These are phyloP conservation scores for Apeltes quadracus DNA, from an alignment of 2,113 vertebrate genomes.

Conservation along the genomic window DNA sequence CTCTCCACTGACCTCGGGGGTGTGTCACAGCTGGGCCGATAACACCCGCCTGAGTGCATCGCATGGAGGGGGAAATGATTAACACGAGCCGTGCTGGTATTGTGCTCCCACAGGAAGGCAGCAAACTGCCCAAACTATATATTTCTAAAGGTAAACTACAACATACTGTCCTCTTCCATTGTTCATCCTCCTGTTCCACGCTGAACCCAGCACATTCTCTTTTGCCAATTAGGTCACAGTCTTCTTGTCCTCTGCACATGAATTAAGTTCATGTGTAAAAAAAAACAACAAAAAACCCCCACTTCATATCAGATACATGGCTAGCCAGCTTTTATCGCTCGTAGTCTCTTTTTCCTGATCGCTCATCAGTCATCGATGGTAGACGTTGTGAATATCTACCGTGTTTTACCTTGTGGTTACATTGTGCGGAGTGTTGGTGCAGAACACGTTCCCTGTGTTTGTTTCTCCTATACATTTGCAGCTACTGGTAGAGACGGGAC, in stretches of 20 bases:
- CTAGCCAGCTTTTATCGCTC: not conserved
- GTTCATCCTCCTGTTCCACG: not conserved
- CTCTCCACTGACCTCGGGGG: not conserved
- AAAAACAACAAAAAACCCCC: not conserved
- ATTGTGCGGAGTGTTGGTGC: not conserved
- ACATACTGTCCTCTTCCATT: not conserved
- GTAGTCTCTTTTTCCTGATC: not conserved
- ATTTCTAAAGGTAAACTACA: not conserved
- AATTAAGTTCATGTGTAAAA: not conserved
- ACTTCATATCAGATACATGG: no score
- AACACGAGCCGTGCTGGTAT: not conserved
- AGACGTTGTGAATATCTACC: not conserved
- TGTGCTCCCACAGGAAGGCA: not conserved
- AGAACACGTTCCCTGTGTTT: not conserved
- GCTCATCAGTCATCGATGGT: not conserved
- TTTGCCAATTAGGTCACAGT: not conserved
- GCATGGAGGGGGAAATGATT: not conserved
- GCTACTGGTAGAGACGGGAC: conserved; percentile 2
- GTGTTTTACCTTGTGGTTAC: not conserved
- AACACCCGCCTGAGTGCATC: not conserved
- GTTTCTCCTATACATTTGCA: not conserved
- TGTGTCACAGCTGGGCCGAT: not conserved
- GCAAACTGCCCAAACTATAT: not conserved
- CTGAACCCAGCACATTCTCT: not conserved
- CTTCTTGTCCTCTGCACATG: not conserved